A percentile compares a stretch with the other conserved stretches of the same genome.
Conservation (phyloP, 2,113 vertebrate genomes). For the Ginglymostoma cirratum region DNA sequence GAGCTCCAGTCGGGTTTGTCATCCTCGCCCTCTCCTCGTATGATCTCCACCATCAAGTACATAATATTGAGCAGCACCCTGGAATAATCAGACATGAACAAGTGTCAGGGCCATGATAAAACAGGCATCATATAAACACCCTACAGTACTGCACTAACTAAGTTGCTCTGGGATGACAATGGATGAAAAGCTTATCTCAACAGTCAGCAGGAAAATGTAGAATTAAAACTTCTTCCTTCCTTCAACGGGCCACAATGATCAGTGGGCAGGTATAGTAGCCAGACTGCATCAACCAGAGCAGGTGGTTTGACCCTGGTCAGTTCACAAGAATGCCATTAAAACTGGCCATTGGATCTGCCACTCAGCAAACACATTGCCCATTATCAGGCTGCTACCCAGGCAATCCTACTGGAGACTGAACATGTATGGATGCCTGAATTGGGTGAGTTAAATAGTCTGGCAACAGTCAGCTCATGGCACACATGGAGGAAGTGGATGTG, state of each 20-base stretch:
- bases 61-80: conserved; percentile 90
- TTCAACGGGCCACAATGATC: background rate
- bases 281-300: background rate
- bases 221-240: background rate
- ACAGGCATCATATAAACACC: background rate
- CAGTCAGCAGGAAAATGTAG: background rate
- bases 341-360: background rate
- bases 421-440: background rate
- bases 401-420: background rate
- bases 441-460: background rate
- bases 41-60: conserved; percentile 92
- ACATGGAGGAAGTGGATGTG: background rate
- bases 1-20: conserved; percentile 68
- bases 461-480: background rate
- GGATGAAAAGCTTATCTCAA: background rate
- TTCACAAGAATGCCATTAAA: background rate
- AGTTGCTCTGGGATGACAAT: background rate
- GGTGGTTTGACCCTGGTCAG: background rate
- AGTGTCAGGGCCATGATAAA: background rate
- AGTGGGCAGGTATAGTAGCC: background rate
- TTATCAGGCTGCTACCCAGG: background rate
- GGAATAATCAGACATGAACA: conserved; percentile 21
- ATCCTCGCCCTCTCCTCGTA: conserved; percentile 66
- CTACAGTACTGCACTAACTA: background rate
- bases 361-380: background rate